These are phyloP conservation scores for Smutsia temminckii DNA, from an alignment of 2,797 vertebrate genomes.

Conservation along the genomic window DNA sequence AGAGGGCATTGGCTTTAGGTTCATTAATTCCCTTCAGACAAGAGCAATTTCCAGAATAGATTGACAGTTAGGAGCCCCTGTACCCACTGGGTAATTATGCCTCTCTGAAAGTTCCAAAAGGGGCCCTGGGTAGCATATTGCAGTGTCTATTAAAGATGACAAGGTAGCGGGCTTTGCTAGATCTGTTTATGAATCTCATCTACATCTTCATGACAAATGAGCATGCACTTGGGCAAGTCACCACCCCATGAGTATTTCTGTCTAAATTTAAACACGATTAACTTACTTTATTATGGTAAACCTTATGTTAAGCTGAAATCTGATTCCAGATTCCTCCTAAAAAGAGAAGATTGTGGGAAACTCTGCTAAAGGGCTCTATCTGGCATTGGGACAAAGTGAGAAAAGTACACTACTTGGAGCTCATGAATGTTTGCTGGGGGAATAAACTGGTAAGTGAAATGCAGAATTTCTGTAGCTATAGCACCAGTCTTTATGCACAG, in stretches of 20 bases:
- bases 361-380: background rate
- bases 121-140: background rate
- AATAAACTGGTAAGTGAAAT: background rate
- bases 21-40: background rate
- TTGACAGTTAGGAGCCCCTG: background rate
- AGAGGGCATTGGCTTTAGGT: background rate
- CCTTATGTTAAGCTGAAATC: background rate
- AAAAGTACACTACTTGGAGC: background rate
- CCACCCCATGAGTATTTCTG: background rate
- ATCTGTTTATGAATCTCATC: background rate
- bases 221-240: background rate
- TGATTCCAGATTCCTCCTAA: background rate
- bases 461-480: background rate
- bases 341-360: background rate
- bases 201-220: background rate
- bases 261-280: background rate
- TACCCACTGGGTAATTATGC: background rate
- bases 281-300: background rate
- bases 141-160: background rate
- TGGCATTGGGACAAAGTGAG: background rate
- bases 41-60: background rate
- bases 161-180: background rate
- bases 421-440: background rate
- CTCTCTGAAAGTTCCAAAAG: background rate
- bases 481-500: background rate